Evolutionary conservation across 2,888 invertebrate species (phyloP).

Genomic region (Brenthis hecate): DNA sequence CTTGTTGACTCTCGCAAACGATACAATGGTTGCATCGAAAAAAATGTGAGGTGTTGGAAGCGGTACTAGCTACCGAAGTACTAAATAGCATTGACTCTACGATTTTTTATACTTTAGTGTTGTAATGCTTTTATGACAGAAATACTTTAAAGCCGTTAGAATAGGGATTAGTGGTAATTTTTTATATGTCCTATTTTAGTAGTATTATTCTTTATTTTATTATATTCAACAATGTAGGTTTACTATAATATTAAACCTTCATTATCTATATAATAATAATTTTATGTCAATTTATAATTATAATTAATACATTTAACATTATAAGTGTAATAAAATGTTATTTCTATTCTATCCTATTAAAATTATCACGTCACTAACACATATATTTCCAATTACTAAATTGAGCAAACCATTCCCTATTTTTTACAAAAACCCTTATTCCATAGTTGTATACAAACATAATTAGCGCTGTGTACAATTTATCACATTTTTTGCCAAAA

Average conservation of each 20-base stretch:
- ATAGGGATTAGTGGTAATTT: slow-evolving; percentile 15
- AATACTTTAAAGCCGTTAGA: slow-evolving; percentile 24
- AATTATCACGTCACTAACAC: background rate
- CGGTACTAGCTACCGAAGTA: slow-evolving; percentile 74
- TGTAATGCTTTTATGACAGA: slow-evolving; percentile 35
- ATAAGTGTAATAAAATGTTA: no score
- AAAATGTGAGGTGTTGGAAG: slow-evolving; percentile 58
- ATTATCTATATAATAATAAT: no score
- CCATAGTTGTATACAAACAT: slow-evolving; percentile 72
- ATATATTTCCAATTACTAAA: slow-evolving; percentile 30
- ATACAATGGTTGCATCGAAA: slow-evolving; percentile 63
- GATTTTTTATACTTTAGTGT: slow-evolving; percentile 59
- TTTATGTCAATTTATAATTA: no score
- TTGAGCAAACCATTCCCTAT: slow-evolving; percentile 27
- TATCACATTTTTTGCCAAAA: slow-evolving; percentile 77
- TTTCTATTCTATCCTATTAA: no score
- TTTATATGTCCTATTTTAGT: background rate
- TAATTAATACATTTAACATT: no score
- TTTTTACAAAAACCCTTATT: slow-evolving; percentile 51
- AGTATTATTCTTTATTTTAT: background rate
- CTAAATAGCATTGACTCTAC: slow-evolving; percentile 67
- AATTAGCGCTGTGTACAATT: slow-evolving; percentile 76
- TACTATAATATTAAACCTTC: slow-evolving; percentile 19
- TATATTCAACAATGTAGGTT: background rate
- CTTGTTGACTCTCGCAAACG: slow-evolving; percentile 77